phyloP scores from a whole-genome alignment of 1,140 invertebrate genomes.

The fruit fly (Drosophila melanogaster) region Release_6_plus_ISO1_MT NC_004354.4:14728501-14729000 shows the following conservation, averaged over 20 bases:
- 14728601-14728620: conserved; percentile 80
- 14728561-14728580: conserved; percentile 56
- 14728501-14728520: conserved; percentile 6
- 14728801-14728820: background rate
- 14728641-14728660: conserved; percentile 1
- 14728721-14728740: no score
- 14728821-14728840: background rate
- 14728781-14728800: no score
- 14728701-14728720: no score
- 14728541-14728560: background rate
- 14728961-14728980: conserved; percentile 38
- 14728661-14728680: background rate
- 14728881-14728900: no score
- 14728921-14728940: background rate
- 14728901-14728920: no score
- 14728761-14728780: no score
- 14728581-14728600: conserved; percentile 75
- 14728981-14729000: conserved; percentile 69
- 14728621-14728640: conserved; percentile 63
- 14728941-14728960: background rate
- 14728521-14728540: background rate
- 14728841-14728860: background rate
- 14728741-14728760: no score
- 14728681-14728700: conserved; percentile 5
- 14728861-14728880: background rate